phyloP scores from a whole-genome alignment of 1,140 invertebrate genomes.

The Eriosoma lanigerum region DNA sequence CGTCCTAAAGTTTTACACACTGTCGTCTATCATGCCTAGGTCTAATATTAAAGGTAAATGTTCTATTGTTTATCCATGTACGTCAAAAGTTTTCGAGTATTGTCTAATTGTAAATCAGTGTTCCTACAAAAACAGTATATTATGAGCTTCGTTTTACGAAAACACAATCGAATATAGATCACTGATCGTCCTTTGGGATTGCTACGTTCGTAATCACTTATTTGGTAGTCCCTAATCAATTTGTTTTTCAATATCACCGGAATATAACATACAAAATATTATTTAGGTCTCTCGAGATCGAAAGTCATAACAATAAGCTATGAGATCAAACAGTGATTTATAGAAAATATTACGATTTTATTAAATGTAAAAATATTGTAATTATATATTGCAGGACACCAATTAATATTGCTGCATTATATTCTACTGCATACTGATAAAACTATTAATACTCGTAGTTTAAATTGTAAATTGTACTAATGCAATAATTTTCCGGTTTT shows the following conservation, averaged over 20 bases:
- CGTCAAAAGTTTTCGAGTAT: conserved; percentile 24
- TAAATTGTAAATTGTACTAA: no score
- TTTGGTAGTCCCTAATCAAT: conserved; percentile 19
- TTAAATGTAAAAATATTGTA: not conserved
- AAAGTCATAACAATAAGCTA: not conserved
- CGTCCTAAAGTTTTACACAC: not conserved
- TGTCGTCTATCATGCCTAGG: not conserved
- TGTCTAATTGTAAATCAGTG: conserved; percentile 27
- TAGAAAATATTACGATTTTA: not conserved
- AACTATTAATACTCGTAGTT: no score
- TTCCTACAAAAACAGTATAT: not conserved
- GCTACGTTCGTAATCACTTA: conserved; percentile 23
- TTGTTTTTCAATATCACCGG: conserved; percentile 20
- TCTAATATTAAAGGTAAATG: conserved; percentile 25
- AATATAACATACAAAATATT: not conserved
- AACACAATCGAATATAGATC: conserved; percentile 29
- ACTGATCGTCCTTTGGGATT: conserved; percentile 11
- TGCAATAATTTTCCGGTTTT: no score
- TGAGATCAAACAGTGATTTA: not conserved
- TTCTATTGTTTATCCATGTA: not conserved
- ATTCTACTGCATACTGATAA: not conserved
- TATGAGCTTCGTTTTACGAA: not conserved
- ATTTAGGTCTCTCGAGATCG: not conserved
- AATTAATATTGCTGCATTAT: not conserved
- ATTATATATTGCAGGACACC: not conserved